Evolutionary conservation across 2,113 vertebrate genomes (phyloP).

Genomic region (Spermophilus dauricus): DNA sequence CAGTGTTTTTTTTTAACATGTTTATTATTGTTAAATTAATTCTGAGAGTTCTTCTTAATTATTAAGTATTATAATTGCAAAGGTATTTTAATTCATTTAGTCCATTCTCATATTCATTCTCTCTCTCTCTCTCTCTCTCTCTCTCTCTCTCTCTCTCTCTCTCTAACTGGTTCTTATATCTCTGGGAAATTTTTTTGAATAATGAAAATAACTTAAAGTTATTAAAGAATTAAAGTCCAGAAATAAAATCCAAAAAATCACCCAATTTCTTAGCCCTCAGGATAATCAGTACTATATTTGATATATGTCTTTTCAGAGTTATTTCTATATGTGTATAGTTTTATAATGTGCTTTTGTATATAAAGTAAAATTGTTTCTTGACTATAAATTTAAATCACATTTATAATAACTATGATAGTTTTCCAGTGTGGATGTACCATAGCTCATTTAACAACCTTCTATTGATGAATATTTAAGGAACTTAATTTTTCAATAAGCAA

Average conservation of each 20-base stretch:
- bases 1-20: not conserved
- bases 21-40: conserved; percentile 40
- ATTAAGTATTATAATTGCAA: conserved; percentile 21
- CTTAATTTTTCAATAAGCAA: conserved; percentile 33
- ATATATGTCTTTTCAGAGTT: not conserved
- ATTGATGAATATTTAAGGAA: conserved; percentile 44
- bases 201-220: conserved; percentile 62
- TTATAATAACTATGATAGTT: not conserved
- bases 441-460: conserved; percentile 13
- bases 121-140: too few species aligned
- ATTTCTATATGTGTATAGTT: not conserved
- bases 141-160: too few species aligned
- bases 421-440: not conserved
- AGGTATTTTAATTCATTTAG: conserved; percentile 39
- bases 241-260: conserved; percentile 1
- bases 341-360: conserved; percentile 37
- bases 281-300: not conserved
- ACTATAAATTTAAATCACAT: not conserved
- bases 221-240: not conserved
- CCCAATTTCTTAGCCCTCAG: not conserved
- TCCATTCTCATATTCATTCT: not conserved
- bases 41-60: conserved; percentile 13
- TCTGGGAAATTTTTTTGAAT: conserved; percentile 15
- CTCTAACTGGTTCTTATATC: conserved; percentile 12
- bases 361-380: conserved; percentile 28